phyloP scores from a whole-genome alignment of 2,113 vertebrate species.

The Carettochelys insculpta region DNA sequence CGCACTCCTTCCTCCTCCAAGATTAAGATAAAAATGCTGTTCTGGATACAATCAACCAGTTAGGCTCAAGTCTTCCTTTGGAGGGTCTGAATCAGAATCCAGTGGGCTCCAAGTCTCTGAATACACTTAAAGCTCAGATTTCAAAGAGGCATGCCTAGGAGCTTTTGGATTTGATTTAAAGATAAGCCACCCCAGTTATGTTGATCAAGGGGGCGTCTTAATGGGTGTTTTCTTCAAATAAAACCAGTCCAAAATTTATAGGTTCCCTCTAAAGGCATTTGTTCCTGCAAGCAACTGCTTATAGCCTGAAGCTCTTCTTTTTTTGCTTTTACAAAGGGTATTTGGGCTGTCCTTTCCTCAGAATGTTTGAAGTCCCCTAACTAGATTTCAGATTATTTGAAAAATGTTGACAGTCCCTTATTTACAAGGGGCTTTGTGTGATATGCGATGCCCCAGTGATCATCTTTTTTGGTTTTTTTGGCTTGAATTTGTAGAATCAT shows the following conservation, averaged over 20 bases:
- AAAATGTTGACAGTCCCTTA: not conserved
- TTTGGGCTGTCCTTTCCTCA: not conserved
- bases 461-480: not conserved
- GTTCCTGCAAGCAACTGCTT: conserved; percentile 66
- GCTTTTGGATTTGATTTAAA: conserved; percentile 80
- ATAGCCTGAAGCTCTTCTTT: conserved; percentile 53
- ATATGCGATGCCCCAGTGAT: not conserved
- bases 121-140: conserved; percentile 81
- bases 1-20: conserved; percentile 70
- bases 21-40: conserved; percentile 84
- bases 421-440: not conserved
- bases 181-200: conserved; percentile 76
- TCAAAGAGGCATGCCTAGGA: conserved; percentile 84
- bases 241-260: conserved; percentile 69
- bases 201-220: conserved; percentile 73
- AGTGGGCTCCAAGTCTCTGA: conserved; percentile 63
- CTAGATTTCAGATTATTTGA: not conserved
- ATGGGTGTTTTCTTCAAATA: conserved; percentile 72
- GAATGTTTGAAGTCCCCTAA: not conserved
- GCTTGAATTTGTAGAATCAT: conserved; percentile 33
- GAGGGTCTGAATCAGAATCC: conserved; percentile 56
- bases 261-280: conserved; percentile 59
- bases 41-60: conserved; percentile 86
- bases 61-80: conserved; percentile 80
- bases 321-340: conserved; percentile 37